These are phyloP conservation scores for Parnassius smintheus DNA, from an alignment of 2,888 invertebrate genomes.

Conservation along the genomic window DNA sequence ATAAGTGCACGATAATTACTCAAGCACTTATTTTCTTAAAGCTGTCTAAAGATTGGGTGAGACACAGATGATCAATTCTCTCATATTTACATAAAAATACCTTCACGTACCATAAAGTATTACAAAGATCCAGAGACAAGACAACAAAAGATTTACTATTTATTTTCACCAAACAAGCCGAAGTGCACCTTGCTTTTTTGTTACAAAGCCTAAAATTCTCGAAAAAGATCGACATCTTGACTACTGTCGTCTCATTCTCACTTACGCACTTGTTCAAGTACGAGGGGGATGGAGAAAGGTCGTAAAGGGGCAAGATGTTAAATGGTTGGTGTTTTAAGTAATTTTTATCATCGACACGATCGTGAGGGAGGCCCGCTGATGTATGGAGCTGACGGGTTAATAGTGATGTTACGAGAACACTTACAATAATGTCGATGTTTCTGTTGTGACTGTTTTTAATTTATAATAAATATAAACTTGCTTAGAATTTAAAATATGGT, in stretches of 20 bases:
- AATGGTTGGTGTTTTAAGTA: slow-evolving; percentile 80
- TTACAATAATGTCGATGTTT: slow-evolving; percentile 39
- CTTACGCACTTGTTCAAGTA: slow-evolving; percentile 33
- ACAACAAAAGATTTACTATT: slow-evolving; percentile 65
- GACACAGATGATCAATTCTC: slow-evolving; percentile 50
- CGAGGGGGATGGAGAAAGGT: slow-evolving; percentile 51
- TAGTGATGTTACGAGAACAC: slow-evolving; percentile 49
- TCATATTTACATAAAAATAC: slow-evolving; percentile 62
- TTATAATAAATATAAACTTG: too few relatives aligned
- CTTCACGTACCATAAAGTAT: slow-evolving; percentile 63
- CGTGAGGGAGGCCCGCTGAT: slow-evolving; percentile 71
- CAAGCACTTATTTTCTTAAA: too few relatives aligned
- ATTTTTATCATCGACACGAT: slow-evolving; percentile 80
- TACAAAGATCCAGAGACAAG: slow-evolving; percentile 56
- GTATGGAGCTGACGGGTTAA: slow-evolving; percentile 66
- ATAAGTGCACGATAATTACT: too few relatives aligned
- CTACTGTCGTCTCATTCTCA: slow-evolving; percentile 40
- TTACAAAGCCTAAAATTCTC: slow-evolving; percentile 45
- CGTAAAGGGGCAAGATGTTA: slow-evolving; percentile 64
- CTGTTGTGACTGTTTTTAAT: too few relatives aligned
- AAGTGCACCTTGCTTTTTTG: slow-evolving; percentile 38
- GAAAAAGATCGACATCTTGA: slow-evolving; percentile 30
- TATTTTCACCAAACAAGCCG: slow-evolving; percentile 31
- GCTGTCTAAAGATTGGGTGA: not conserved
- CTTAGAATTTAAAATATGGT: too few relatives aligned